Conservation (phyloP, 2,113 vertebrate species). For the Hippocampus barbouri region DNA sequence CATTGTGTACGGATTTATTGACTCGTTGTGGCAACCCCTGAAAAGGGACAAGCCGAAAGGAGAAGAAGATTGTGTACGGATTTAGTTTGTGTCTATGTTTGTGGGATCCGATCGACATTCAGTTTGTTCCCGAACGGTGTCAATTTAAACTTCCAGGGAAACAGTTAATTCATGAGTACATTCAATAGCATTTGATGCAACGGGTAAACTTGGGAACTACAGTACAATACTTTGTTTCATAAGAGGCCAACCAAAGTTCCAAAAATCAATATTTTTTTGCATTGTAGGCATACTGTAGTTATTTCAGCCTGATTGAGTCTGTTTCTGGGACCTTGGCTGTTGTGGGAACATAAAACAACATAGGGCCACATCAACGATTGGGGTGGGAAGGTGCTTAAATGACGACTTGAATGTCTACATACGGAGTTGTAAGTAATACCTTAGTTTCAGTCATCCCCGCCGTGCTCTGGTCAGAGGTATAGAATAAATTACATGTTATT, state of each 20-base stretch:
- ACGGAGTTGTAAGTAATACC: slow-evolving; percentile 56
- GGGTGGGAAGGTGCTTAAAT: neutral
- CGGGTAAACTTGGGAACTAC: neutral
- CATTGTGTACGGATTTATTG: too few species aligned
- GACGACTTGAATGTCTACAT: neutral
- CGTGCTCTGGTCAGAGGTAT: slow-evolving; percentile 81
- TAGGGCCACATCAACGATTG: neutral
- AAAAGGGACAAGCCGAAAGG: too few species aligned
- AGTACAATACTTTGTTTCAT: neutral
- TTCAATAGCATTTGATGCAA: neutral
- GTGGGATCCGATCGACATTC: too few species aligned
- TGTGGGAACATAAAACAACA: neutral
- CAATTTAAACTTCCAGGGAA: too few species aligned
- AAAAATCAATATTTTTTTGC: neutral
- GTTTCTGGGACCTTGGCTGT: neutral
- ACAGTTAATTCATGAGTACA: too few species aligned
- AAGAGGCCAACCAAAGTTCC: neutral
- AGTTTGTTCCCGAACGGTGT: too few species aligned
- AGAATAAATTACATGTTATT: slow-evolving; percentile 80
- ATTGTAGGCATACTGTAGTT: neutral
- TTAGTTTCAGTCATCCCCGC: slow-evolving; percentile 75
- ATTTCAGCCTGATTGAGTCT: neutral
- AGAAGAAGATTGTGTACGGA: too few species aligned
- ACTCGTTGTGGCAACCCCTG: too few species aligned
- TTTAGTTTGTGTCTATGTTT: too few species aligned